These are phyloP conservation scores for Drosophila equinoxialis DNA, from an alignment of 1,140 invertebrate species.

Conservation along the genomic window DNA sequence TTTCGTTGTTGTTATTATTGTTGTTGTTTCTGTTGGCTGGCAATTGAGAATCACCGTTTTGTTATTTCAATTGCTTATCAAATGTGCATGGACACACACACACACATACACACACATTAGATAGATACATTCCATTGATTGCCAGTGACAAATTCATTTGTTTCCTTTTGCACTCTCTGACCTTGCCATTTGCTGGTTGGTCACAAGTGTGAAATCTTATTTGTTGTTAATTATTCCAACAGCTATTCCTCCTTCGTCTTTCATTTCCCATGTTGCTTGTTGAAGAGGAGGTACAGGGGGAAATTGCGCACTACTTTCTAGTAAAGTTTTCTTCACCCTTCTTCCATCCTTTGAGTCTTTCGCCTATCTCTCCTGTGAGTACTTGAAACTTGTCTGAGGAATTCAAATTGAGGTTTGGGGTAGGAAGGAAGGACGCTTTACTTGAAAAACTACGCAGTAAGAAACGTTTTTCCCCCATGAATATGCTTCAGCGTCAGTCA, in stretches of 20 bases:
- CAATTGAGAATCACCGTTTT: constrained; percentile 53
- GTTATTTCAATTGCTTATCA: constrained; percentile 51
- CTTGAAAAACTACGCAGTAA: constrained; percentile 69
- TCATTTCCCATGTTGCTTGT: background rate
- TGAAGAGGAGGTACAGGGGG: background rate
- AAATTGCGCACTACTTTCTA: constrained; percentile 71
- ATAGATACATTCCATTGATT: constrained; percentile 2
- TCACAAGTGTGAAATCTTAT: constrained; percentile 13
- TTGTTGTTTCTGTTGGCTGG: constrained; percentile 15
- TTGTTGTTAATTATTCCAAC: constrained; percentile 16
- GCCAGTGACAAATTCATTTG: constrained; percentile 7
- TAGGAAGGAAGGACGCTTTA: constrained; percentile 1
- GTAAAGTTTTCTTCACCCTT: background rate
- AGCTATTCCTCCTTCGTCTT: no score
- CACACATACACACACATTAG: background rate
- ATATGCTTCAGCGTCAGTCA: constrained; percentile 41
- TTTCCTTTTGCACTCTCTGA: constrained; percentile 5
- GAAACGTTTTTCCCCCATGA: constrained; percentile 20
- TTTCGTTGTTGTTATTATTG: constrained; percentile 17
- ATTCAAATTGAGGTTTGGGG: constrained; percentile 45
- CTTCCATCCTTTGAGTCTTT: background rate
- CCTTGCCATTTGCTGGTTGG: background rate
- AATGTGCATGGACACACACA: constrained; percentile 18
- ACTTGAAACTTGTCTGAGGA: constrained; percentile 66
- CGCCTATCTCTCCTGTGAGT: constrained; percentile 32